These are phyloP conservation scores for Melopsittacus undulatus DNA, from an alignment of 2,797 vertebrate species.

Conservation along the genomic window DNA sequence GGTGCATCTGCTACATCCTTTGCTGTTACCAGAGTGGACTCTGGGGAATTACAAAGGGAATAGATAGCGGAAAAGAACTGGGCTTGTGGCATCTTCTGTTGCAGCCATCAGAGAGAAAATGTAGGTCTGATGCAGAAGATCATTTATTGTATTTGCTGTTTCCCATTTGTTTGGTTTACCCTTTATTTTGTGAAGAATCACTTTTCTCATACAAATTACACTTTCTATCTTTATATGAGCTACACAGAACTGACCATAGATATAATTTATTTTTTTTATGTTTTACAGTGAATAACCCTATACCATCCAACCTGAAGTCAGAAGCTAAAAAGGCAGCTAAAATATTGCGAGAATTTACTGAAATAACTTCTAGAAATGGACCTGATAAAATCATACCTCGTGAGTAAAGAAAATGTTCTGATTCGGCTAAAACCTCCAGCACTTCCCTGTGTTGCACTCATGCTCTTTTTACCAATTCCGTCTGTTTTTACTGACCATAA, in stretches of 20 bases:
- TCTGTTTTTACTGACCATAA: neutral
- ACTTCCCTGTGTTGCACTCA: neutral
- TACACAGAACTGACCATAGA: neutral
- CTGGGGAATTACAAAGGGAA: neutral
- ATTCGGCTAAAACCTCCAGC: neutral
- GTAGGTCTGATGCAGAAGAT: neutral
- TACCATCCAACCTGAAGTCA: slow-evolving; percentile 91
- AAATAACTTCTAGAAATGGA: slow-evolving; percentile 90
- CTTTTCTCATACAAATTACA: neutral
- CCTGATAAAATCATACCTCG: slow-evolving; percentile 96
- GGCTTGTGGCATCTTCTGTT: neutral
- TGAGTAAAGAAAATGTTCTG: slow-evolving; percentile 58
- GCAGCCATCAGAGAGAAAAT: neutral
- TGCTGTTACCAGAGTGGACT: neutral
- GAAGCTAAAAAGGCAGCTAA: slow-evolving; percentile 96
- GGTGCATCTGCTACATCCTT: neutral
- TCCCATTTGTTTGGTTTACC: neutral
- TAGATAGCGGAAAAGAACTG: neutral
- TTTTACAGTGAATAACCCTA: slow-evolving; percentile 87
- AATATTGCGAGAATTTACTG: slow-evolving; percentile 94
- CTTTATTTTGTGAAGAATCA: neutral
- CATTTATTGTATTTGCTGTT: neutral
- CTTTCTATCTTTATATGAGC: neutral
- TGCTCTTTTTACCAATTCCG: neutral
- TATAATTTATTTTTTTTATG: neutral